Conservation (phyloP, 2,797 vertebrate species). For the Sebastes steindachneri region DNA sequence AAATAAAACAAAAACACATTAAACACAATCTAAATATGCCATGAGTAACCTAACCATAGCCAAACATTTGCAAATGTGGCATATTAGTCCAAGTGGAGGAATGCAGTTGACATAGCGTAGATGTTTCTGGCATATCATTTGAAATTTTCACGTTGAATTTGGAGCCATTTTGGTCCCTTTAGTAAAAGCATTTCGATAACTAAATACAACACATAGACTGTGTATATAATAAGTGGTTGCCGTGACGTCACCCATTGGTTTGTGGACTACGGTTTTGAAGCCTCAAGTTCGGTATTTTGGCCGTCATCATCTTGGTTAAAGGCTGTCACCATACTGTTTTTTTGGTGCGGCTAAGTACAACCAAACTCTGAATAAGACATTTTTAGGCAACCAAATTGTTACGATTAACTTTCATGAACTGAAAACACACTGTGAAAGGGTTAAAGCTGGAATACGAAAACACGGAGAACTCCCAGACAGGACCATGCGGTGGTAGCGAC, state of each 20-base stretch:
- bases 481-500: accelerated
- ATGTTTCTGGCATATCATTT: background rate
- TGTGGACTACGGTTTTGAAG: too few species aligned
- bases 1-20: background rate
- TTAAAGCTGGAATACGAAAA: too few species aligned
- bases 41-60: background rate
- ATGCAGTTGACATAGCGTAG: background rate
- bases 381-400: too few species aligned
- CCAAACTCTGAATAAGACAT: too few species aligned
- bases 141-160: background rate
- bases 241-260: too few species aligned
- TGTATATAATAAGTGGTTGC: too few species aligned
- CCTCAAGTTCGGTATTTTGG: too few species aligned
- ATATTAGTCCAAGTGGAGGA: background rate
- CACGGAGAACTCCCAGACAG: accelerated
- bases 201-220: background rate
- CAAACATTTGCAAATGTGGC: background rate
- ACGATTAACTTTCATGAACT: too few species aligned
- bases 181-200: background rate
- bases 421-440: too few species aligned
- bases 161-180: background rate
- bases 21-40: background rate
- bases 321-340: too few species aligned
- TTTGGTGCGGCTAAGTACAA: too few species aligned
- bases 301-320: too few species aligned